These are phyloP conservation scores for Mustela nigripes DNA, from an alignment of 2,113 vertebrate species.

Conservation along the genomic window DNA sequence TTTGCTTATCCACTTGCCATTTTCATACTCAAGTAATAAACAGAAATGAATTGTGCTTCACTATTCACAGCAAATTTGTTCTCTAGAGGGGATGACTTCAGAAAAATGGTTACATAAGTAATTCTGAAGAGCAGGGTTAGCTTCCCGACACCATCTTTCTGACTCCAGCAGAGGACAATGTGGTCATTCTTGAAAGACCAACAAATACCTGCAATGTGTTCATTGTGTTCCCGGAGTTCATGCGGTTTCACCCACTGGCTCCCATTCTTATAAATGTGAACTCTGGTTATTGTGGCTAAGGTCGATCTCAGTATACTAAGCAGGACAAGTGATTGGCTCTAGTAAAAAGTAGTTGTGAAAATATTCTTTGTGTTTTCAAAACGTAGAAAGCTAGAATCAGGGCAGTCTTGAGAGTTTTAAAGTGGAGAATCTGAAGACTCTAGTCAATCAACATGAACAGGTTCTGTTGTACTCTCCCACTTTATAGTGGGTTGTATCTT, in stretches of 20 bases:
- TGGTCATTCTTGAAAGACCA: constrained; percentile 90
- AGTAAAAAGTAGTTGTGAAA: not conserved
- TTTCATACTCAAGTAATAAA: constrained; percentile 92
- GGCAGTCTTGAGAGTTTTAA: not conserved
- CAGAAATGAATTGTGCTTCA: constrained; percentile 90
- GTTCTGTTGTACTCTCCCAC: not conserved
- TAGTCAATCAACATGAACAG: not conserved
- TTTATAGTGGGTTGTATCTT: not conserved
- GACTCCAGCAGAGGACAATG: constrained; percentile 90
- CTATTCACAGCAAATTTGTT: constrained; percentile 91
- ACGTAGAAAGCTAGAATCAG: not conserved
- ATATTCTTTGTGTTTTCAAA: not conserved
- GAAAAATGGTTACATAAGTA: constrained; percentile 90
- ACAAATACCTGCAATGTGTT: constrained; percentile 91
- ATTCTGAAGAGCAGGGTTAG: constrained; percentile 91
- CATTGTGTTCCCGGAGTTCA: constrained; percentile 90
- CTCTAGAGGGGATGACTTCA: constrained; percentile 91
- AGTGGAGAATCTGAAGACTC: not conserved
- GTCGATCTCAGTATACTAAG: constrained; percentile 82
- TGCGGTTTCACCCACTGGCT: constrained; percentile 91
- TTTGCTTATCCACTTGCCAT: constrained; percentile 86
- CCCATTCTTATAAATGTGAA: constrained; percentile 91
- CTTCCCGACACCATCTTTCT: constrained; percentile 91
- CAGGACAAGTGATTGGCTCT: not conserved
- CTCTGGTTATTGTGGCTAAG: constrained; percentile 92